phyloP scores from a whole-genome alignment of 2,797 vertebrate genomes.

The Sebastes taczanowskii region DNA sequence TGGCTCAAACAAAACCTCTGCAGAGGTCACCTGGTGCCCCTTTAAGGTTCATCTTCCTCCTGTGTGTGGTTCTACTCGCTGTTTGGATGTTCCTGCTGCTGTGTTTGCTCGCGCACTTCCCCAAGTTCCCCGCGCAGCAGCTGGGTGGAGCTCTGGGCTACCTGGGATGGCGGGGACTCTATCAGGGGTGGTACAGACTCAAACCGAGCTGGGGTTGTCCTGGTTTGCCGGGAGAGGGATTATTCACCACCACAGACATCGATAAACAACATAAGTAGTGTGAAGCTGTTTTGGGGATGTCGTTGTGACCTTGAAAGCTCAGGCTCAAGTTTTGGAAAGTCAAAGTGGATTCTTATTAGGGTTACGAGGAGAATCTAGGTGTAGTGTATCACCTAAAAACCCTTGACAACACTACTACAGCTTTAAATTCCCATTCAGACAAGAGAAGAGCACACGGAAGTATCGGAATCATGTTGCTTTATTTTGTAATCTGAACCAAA shows the following conservation, averaged over 20 bases:
- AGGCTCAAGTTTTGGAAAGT: neutral
- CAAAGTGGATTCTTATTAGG: neutral
- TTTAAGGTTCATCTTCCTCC: conserved; percentile 83
- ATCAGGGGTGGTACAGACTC: conserved; percentile 84
- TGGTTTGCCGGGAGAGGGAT: conserved; percentile 79
- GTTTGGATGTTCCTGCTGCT: conserved; percentile 86
- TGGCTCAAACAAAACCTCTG: conserved; percentile 42
- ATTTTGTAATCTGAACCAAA: conserved; percentile 72
- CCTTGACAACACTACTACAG: neutral
- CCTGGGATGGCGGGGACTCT: conserved; percentile 84
- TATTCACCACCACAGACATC: conserved; percentile 33
- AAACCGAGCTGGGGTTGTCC: conserved; percentile 76
- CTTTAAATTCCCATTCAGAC: neutral
- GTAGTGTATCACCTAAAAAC: neutral
- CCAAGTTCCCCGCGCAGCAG: conserved; percentile 85
- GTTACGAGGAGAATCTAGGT: neutral
- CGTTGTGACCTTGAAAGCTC: neutral
- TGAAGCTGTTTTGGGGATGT: neutral
- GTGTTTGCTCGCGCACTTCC: conserved; percentile 84
- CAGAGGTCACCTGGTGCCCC: conserved; percentile 67
- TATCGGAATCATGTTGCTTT: conserved; percentile 62
- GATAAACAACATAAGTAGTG: neutral
- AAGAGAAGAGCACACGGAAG: neutral
- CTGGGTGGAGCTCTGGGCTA: conserved; percentile 85
- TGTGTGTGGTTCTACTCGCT: conserved; percentile 80